phyloP scores from a whole-genome alignment of 2,113 vertebrate genomes.

The Suricata suricatta region DNA sequence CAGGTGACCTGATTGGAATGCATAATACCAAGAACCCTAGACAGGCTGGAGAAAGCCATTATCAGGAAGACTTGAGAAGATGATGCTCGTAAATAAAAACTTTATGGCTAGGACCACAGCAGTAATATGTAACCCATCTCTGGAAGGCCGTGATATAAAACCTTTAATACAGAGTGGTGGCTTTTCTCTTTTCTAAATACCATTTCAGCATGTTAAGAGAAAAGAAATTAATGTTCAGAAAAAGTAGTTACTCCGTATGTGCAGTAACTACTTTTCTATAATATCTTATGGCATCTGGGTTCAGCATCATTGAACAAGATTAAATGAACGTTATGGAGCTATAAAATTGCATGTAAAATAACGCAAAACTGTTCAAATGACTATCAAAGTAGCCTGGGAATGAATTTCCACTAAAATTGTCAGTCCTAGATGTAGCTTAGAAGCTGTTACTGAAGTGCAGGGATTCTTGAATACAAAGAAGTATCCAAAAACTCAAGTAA shows the following conservation, averaged over 20 bases:
- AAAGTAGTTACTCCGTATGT: constrained; percentile 74
- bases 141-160: constrained; percentile 10
- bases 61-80: not conserved
- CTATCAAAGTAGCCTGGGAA: constrained; percentile 70
- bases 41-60: not conserved
- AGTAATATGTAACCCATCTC: not conserved
- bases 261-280: constrained; percentile 73
- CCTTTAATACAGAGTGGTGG: constrained; percentile 21
- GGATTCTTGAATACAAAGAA: constrained; percentile 42
- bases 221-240: constrained; percentile 78
- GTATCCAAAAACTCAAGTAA: constrained; percentile 54
- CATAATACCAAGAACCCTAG: not conserved
- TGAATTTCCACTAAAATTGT: constrained; percentile 74
- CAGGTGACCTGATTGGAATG: not conserved
- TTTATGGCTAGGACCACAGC: not conserved
- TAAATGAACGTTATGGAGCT: constrained; percentile 72
- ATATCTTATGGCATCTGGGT: constrained; percentile 77
- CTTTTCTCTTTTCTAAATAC: constrained; percentile 64
- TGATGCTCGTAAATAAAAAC: not conserved
- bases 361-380: constrained; percentile 71
- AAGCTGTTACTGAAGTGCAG: constrained; percentile 66
- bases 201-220: constrained; percentile 69
- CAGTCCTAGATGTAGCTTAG: constrained; percentile 74
- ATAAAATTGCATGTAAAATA: constrained; percentile 76
- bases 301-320: constrained; percentile 78